phyloP scores from a whole-genome alignment of 2,888 invertebrate genomes.

The Luperina nickerlii region DNA sequence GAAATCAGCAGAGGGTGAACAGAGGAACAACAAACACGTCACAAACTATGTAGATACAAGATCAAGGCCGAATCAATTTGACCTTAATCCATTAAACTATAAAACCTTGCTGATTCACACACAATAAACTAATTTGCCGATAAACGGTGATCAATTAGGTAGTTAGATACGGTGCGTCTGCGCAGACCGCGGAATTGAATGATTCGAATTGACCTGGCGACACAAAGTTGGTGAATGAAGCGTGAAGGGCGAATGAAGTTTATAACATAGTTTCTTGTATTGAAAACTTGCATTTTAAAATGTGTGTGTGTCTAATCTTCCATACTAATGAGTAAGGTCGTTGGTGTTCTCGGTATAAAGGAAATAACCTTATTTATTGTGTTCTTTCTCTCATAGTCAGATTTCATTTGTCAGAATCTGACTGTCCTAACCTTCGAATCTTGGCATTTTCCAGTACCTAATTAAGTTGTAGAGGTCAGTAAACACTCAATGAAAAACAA shows the following conservation, averaged over 20 bases:
- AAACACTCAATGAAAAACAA: neutral
- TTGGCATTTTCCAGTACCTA: neutral
- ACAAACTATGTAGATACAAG: slow-evolving; percentile 31
- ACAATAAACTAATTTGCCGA: slow-evolving; percentile 65
- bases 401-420: neutral
- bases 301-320: neutral
- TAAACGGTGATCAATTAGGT: slow-evolving; percentile 56
- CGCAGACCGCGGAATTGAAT: slow-evolving; percentile 56
- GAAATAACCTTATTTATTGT: neutral
- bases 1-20: slow-evolving; percentile 9
- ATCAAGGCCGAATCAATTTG: slow-evolving; percentile 38
- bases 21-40: slow-evolving; percentile 16
- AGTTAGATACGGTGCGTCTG: slow-evolving; percentile 44
- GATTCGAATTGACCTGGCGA: slow-evolving; percentile 59
- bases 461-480: neutral
- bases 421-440: neutral
- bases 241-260: slow-evolving; percentile 69
- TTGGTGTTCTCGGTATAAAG: neutral
- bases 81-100: slow-evolving; percentile 50
- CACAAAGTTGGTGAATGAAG: slow-evolving; percentile 59
- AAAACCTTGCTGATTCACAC: slow-evolving; percentile 56
- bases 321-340: neutral
- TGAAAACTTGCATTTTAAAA: slow-evolving; percentile 1
- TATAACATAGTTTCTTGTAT: slow-evolving; percentile 5
- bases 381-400: neutral